These are phyloP conservation scores for Thripadectes ignobilis DNA, from an alignment of 2,797 vertebrate genomes.

Conservation along the genomic window DNA sequence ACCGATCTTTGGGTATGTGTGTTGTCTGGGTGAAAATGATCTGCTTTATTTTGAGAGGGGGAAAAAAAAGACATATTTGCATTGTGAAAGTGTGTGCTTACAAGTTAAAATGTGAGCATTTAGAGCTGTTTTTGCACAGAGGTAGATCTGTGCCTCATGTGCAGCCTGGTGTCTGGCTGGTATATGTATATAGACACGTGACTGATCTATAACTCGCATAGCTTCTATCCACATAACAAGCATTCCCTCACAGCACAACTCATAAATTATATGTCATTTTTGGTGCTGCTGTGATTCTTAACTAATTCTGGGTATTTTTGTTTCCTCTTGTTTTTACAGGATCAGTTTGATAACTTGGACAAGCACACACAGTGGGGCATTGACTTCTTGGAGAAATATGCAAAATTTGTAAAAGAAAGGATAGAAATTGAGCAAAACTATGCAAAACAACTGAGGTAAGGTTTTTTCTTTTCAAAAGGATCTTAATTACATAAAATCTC, in stretches of 20 bases:
- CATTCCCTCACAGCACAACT: background rate
- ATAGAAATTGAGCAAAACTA: constrained; percentile 98
- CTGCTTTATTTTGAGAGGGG: background rate
- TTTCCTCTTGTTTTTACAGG: constrained; percentile 79
- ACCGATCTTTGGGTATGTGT: background rate
- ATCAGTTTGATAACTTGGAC: constrained; percentile 99
- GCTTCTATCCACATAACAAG: background rate
- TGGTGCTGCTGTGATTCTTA: background rate
- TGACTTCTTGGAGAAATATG: constrained; percentile 97
- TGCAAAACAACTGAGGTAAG: constrained; percentile 96
- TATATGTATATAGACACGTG: rapidly evolving
- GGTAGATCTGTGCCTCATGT: background rate
- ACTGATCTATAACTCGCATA: background rate
- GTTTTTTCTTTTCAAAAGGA: background rate
- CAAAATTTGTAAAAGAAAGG: constrained; percentile 98
- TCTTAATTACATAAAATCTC: background rate
- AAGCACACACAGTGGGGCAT: constrained; percentile 99
- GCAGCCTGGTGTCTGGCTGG: background rate
- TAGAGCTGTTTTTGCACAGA: background rate
- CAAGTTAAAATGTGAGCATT: background rate
- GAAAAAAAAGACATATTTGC: background rate
- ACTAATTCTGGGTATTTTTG: background rate
- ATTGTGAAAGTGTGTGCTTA: background rate
- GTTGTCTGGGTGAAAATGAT: background rate
- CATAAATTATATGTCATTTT: background rate